phyloP scores from a whole-genome alignment of 2,888 invertebrate genomes.

The Baronia brevicornis region DNA sequence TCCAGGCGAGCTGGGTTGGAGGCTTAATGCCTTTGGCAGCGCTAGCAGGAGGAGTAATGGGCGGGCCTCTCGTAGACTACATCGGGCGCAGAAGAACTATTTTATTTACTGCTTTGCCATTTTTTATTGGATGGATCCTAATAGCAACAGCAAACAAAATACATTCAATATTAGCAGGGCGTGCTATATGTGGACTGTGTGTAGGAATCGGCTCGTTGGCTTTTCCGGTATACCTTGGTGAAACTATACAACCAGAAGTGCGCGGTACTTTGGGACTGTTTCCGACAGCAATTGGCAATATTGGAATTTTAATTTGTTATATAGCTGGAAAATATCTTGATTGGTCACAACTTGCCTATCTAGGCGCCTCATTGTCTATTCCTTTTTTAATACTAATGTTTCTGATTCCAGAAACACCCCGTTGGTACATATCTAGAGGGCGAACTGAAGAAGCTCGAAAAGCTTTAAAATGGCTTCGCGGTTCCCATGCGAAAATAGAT shows the following conservation, averaged over 20 bases:
- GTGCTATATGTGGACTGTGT: constrained; percentile 89
- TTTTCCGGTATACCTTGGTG: constrained; percentile 94
- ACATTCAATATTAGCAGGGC: constrained; percentile 83
- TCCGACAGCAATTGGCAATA: constrained; percentile 91
- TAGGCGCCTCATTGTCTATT: constrained; percentile 84
- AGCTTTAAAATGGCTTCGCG: constrained; percentile 89
- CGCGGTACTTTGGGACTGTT: constrained; percentile 91
- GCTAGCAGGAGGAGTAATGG: constrained; percentile 87
- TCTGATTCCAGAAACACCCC: constrained; percentile 94
- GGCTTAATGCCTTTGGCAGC: constrained; percentile 92
- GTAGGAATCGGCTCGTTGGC: constrained; percentile 92
- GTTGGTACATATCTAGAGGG: constrained; percentile 90
- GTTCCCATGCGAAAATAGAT: constrained; percentile 84
- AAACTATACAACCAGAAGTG: constrained; percentile 94
- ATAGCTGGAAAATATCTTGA: constrained; percentile 85
- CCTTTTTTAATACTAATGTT: constrained; percentile 88
- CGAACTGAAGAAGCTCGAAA: constrained; percentile 84
- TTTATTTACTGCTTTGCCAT: constrained; percentile 84
- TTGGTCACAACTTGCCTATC: constrained; percentile 88
- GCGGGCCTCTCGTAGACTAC: constrained; percentile 89
- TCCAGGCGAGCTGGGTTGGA: constrained; percentile 90
- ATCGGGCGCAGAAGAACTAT: constrained; percentile 91
- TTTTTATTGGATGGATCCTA: constrained; percentile 87
- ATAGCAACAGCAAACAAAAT: constrained; percentile 85
- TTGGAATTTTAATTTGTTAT: constrained; percentile 87